Conservation (phyloP, 1,140 invertebrate species). For the Pomacea maculata region DNA sequence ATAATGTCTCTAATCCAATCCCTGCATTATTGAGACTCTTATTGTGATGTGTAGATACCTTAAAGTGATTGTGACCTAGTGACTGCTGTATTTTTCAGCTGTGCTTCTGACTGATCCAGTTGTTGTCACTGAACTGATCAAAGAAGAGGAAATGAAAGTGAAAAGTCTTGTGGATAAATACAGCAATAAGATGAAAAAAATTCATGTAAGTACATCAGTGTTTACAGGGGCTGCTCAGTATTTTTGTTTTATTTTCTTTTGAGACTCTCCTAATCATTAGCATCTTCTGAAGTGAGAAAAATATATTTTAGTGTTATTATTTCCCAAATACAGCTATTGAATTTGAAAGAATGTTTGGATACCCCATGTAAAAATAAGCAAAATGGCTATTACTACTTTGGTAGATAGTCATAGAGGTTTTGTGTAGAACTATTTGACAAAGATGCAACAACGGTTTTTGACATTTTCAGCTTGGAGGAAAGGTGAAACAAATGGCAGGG, state of each 20-base stretch:
- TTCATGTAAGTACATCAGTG: conserved; percentile 26
- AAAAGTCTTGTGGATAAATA: conserved; percentile 36
- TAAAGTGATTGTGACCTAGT: too few species aligned
- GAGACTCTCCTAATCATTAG: background rate
- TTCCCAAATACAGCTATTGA: too few species aligned
- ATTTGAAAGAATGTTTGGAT: too few species aligned
- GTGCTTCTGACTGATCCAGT: conserved; percentile 34
- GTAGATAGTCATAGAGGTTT: too few species aligned
- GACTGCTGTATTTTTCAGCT: conserved; percentile 20
- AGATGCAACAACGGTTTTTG: too few species aligned
- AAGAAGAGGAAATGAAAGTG: conserved; percentile 35
- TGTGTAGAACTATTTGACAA: too few species aligned
- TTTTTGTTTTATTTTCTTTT: background rate
- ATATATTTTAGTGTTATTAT: too few species aligned
- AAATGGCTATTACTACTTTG: too few species aligned
- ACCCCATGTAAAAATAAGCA: too few species aligned
- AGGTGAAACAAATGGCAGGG: conserved; percentile 35
- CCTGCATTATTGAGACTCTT: too few species aligned
- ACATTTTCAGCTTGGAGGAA: conserved; percentile 29
- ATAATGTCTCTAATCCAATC: background rate
- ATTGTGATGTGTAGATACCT: too few species aligned
- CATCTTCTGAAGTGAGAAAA: background rate
- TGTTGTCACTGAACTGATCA: conserved; percentile 35
- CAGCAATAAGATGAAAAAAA: conserved; percentile 35
- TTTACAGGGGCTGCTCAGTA: background rate